These are phyloP conservation scores for Apeira syringaria DNA, from an alignment of 2,888 invertebrate species.

Conservation along the genomic window DNA sequence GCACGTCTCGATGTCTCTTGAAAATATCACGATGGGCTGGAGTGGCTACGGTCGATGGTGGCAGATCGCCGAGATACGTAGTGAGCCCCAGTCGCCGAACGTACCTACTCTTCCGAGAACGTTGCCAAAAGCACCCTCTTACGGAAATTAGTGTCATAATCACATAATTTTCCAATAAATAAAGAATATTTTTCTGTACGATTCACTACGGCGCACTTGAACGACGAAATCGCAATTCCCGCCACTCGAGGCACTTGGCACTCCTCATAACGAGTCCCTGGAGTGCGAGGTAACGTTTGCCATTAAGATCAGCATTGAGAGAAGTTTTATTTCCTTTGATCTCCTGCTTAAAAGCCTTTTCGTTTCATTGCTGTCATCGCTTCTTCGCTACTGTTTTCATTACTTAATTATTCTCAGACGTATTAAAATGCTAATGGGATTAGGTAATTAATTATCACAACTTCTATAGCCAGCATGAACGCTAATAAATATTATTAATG, in stretches of 20 bases:
- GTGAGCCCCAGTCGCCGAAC: constrained; percentile 46
- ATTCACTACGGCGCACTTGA: constrained; percentile 44
- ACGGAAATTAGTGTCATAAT: constrained; percentile 25
- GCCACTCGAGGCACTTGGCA: constrained; percentile 61
- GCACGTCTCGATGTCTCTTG: constrained; percentile 46
- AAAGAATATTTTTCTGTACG: constrained; percentile 30
- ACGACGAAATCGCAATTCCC: constrained; percentile 51
- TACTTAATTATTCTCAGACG: constrained; percentile 14
- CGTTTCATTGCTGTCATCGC: constrained; percentile 33
- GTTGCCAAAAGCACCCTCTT: constrained; percentile 23
- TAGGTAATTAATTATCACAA: constrained; percentile 11
- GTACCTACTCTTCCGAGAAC: constrained; percentile 24
- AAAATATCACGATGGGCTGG: constrained; percentile 56
- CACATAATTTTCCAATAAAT: constrained; percentile 30
- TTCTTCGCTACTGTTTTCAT: constrained; percentile 27
- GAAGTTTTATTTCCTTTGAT: constrained; percentile 48
- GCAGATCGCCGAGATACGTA: constrained; percentile 68
- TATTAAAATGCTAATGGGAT: constrained; percentile 29
- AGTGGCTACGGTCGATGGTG: constrained; percentile 53
- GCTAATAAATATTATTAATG: neutral
- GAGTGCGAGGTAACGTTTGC: constrained; percentile 54
- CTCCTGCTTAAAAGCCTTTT: constrained; percentile 35
- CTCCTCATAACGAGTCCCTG: constrained; percentile 54
- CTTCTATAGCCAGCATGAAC: constrained; percentile 14
- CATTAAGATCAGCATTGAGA: constrained; percentile 48